A percentile compares a stretch with the other conserved stretches of the same genome.
Evolutionary conservation across 35 echinoderm and acorn worm species (phyloP).

Genomic region (Lytechinus pictus): DNA sequence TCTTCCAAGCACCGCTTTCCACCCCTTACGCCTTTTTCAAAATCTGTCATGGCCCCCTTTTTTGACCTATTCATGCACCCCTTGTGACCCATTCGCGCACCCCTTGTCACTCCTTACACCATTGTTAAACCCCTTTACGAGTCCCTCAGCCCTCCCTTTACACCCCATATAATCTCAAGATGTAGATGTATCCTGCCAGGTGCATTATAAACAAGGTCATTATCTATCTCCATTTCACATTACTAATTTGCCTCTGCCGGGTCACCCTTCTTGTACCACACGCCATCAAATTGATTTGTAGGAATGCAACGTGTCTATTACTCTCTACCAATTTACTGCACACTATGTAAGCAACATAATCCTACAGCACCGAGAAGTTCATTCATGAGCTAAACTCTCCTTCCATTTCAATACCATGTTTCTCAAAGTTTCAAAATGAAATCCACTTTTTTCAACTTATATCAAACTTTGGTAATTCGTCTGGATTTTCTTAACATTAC

Average conservation of each 20-base stretch:
- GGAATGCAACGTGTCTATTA: conserved; percentile 8
- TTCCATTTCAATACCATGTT: not conserved
- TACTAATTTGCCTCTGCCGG: not conserved
- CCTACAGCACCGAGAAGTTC: not conserved
- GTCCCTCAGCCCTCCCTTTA: not conserved
- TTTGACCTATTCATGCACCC: too few species aligned
- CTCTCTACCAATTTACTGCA: not conserved
- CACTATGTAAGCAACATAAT: not conserved
- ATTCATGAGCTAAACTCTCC: not conserved
- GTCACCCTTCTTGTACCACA: not conserved
- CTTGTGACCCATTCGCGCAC: too few species aligned
- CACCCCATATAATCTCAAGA: not conserved
- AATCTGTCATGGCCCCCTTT: too few species aligned
- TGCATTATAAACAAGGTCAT: conserved; percentile 43
- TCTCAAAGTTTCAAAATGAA: too few species aligned
- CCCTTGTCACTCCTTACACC: not conserved
- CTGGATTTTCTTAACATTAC: not conserved
- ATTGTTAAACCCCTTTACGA: not conserved
- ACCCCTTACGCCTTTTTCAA: not conserved
- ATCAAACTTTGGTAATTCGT: not conserved
- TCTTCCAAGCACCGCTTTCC: not conserved
- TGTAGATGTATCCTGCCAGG: conserved; percentile 17
- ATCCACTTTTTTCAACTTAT: not conserved
- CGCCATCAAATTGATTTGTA: conserved; percentile 9
- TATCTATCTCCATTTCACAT: conserved; percentile 35